Conservation (phyloP, 2,113 vertebrate genomes). For the Cranoglanis bouderius region DNA sequence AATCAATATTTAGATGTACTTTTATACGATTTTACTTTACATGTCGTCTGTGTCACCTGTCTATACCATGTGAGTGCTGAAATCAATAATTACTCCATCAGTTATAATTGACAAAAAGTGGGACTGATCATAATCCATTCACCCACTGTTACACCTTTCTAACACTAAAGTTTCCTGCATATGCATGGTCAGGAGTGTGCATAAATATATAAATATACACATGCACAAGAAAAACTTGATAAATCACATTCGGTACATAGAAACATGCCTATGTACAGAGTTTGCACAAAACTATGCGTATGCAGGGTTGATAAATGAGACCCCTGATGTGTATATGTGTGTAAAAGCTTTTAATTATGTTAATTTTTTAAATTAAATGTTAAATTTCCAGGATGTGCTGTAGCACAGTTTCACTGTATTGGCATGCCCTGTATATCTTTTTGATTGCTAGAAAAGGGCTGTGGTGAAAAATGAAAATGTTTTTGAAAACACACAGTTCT, state of each 20-base stretch:
- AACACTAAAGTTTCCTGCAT: background rate
- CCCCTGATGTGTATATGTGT: background rate
- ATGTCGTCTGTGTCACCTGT: background rate
- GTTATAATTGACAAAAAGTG: background rate
- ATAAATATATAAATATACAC: background rate
- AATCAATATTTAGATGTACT: background rate
- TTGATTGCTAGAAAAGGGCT: background rate
- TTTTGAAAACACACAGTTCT: background rate
- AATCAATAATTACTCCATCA: background rate
- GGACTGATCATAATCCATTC: background rate
- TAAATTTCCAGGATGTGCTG: background rate
- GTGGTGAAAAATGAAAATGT: background rate
- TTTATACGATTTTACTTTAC: background rate
- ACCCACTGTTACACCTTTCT: background rate
- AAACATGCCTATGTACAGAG: background rate
- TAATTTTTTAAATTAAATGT: too few species aligned
- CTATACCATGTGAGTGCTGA: too few species aligned
- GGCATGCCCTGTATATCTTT: background rate
- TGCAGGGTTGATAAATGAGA: background rate
- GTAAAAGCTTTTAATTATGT: background rate
- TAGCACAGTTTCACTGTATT: background rate
- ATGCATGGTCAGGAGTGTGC: background rate
- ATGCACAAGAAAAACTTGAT: background rate
- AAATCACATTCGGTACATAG: background rate
- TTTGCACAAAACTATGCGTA: background rate